These are phyloP conservation scores for Poecilia latipinna DNA, from an alignment of 2,113 vertebrate genomes.

Conservation along the genomic window DNA sequence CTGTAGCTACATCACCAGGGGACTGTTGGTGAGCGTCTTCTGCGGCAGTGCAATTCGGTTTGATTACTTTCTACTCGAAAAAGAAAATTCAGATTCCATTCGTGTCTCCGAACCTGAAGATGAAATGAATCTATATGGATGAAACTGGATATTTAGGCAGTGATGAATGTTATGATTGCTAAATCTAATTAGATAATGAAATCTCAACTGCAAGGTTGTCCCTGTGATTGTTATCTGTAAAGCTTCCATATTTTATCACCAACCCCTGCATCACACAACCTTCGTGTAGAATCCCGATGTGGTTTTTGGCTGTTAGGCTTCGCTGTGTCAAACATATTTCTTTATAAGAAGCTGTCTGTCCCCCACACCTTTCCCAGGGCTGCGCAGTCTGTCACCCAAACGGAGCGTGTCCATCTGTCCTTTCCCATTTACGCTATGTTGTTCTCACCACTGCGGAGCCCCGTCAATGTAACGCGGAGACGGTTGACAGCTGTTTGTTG, in stretches of 20 bases:
- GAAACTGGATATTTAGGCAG: slow-evolving; percentile 39
- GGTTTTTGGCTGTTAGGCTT: slow-evolving; percentile 35
- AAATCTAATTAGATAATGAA: slow-evolving; percentile 50
- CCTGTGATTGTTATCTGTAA: neutral
- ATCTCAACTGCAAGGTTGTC: slow-evolving; percentile 15
- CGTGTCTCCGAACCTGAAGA: slow-evolving; percentile 25
- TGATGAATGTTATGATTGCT: slow-evolving; percentile 52
- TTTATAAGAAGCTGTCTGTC: slow-evolving; percentile 59
- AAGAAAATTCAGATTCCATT: slow-evolving; percentile 32
- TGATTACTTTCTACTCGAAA: slow-evolving; percentile 55
- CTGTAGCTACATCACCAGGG: slow-evolving; percentile 48
- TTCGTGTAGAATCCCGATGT: slow-evolving; percentile 36
- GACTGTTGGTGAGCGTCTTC: slow-evolving; percentile 41
- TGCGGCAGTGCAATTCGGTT: slow-evolving; percentile 46
- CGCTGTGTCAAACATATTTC: slow-evolving; percentile 52
- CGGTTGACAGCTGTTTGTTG: slow-evolving; percentile 77
- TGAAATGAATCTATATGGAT: slow-evolving; percentile 38
- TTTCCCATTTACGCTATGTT: slow-evolving; percentile 58
- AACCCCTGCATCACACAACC: slow-evolving; percentile 7
- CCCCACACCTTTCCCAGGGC: slow-evolving; percentile 66
- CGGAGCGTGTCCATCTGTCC: slow-evolving; percentile 68
- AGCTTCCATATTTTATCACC: slow-evolving; percentile 33
- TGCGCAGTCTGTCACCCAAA: slow-evolving; percentile 64
- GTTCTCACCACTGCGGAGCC: slow-evolving; percentile 50
- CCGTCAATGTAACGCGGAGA: slow-evolving; percentile 50